Evolutionary conservation across 2,113 vertebrate genomes (phyloP), one percentile per base, ranked within the genome.

Genomic region (Jaculus jaculus): DNA sequence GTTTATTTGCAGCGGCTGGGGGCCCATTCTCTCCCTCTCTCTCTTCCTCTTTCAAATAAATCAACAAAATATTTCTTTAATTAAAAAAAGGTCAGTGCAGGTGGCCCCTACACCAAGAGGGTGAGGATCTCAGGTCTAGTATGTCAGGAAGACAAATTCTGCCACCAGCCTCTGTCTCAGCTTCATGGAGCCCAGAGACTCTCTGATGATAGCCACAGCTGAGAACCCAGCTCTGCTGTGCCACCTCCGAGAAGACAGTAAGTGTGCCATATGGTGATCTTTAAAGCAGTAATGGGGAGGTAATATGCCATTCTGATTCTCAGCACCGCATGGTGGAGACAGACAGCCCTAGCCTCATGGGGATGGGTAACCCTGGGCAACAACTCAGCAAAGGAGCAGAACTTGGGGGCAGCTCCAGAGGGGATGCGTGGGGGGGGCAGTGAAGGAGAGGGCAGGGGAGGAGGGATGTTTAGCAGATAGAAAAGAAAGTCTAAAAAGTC

Each of bases 361-460:
- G 61, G 4, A 11, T 42, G 32, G 54, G 15, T 54, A 17, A 39
- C 30, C 28, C 5, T 11, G 7, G 47, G 60, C 13, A 2, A 86
- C 83, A 51, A 34, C 24, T 66, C 20, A 39, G 80, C 9, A 39
- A 21, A 75, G 28, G 2, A 69, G 18, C 60, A 32, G 63, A 66
- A 69, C 17, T 20, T 2, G 10, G 26, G 9, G 26, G 66, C 13
- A 5, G 11, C 24, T 13, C 81, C 61, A 68, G 39, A 51, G 81
- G 28, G 5, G 58, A 21, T 5, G 34, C n/a, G n/a, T n/a, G n/a
- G n/a, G n/a, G n/a, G n/a, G 6, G 11, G 1, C 0, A 12, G 54
- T 54, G 54, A 54, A 54, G 0, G 3, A 8, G 18, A 58, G 34
- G 23, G 3, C 15, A 58, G 34, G 23, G 3, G 23, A 15, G 34